Evolutionary conservation across 2,888 invertebrate species (phyloP).

Genomic region (Hemistola chrysoprasaria): DNA sequence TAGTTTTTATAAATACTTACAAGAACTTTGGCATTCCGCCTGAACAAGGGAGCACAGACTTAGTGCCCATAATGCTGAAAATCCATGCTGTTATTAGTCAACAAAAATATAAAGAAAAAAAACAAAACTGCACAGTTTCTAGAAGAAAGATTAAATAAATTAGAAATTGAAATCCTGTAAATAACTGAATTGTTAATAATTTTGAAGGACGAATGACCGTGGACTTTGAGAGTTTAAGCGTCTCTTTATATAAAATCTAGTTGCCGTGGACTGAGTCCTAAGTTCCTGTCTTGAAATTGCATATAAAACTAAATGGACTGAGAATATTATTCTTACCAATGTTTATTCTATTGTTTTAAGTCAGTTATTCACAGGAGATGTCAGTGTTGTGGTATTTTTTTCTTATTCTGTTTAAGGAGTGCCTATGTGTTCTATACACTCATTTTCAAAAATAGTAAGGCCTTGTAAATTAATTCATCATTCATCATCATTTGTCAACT

Average conservation of each 20-base stretch:
- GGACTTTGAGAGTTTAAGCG: constrained; percentile 60
- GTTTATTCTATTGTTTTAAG: constrained; percentile 11
- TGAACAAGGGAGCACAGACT: constrained; percentile 76
- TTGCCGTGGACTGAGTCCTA: too few relatives aligned
- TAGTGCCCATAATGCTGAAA: constrained; percentile 81
- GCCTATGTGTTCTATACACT: constrained; percentile 25
- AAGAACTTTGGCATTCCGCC: constrained; percentile 76
- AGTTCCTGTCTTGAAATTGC: too few relatives aligned
- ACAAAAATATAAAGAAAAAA: constrained; percentile 52
- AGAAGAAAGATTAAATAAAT: constrained; percentile 23
- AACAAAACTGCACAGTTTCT: constrained; percentile 46
- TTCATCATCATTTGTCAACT: too few relatives aligned
- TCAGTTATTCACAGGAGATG: constrained; percentile 76
- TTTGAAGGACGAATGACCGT: constrained; percentile 36
- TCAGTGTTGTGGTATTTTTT: constrained; percentile 33
- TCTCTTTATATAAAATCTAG: too few relatives aligned
- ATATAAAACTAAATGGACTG: background rate
- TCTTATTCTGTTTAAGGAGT: constrained; percentile 28
- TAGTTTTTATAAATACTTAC: constrained; percentile 58
- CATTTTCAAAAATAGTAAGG: constrained; percentile 10
- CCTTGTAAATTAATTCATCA: constrained; percentile 4
- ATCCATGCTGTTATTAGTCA: constrained; percentile 79
- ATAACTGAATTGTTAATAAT: constrained; percentile 59
- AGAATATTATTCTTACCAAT: constrained; percentile 20
- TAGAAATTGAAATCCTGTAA: constrained; percentile 58